phyloP scores from a whole-genome alignment of 2,113 vertebrate species.

The Albula glossodonta region DNA sequence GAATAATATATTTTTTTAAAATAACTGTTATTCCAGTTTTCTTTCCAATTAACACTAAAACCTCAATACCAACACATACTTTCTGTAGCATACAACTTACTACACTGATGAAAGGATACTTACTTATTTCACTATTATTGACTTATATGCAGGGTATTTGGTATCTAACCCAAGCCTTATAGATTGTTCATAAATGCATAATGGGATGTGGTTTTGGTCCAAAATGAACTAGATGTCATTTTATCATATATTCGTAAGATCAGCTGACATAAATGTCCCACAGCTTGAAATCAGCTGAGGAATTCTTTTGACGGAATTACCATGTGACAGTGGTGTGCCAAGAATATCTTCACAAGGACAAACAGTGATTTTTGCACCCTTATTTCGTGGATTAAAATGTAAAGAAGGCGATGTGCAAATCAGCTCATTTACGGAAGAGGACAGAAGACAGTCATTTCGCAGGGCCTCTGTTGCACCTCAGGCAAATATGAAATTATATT shows the following conservation, averaged over 20 bases:
- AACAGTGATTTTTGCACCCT: slow-evolving; percentile 34
- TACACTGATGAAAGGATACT: too few species aligned
- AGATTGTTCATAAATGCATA: too few species aligned
- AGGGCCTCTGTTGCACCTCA: slow-evolving; percentile 5
- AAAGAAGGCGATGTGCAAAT: slow-evolving; percentile 46
- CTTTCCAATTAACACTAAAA: too few species aligned
- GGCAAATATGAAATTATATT: slow-evolving; percentile 47
- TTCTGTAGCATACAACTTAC: too few species aligned
- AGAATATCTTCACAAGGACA: slow-evolving; percentile 47
- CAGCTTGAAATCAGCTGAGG: neutral
- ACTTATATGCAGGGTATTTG: too few species aligned
- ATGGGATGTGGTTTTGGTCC: too few species aligned
- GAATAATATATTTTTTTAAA: too few species aligned
- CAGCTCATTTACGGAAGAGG: slow-evolving; percentile 44
- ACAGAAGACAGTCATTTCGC: neutral
- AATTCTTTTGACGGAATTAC: slow-evolving; percentile 24
- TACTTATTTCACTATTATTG: too few species aligned
- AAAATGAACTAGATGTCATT: neutral
- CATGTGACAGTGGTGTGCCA: slow-evolving; percentile 22
- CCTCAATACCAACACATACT: too few species aligned
- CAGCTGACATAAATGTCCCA: slow-evolving; percentile 8
- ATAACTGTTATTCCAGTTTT: too few species aligned
- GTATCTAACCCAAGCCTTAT: too few species aligned
- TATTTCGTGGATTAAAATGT: slow-evolving; percentile 43
- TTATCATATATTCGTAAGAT: neutral